Base-by-base conservation (phyloP, 2,888 invertebrate genomes). In the Arctia plantaginis region DNA sequence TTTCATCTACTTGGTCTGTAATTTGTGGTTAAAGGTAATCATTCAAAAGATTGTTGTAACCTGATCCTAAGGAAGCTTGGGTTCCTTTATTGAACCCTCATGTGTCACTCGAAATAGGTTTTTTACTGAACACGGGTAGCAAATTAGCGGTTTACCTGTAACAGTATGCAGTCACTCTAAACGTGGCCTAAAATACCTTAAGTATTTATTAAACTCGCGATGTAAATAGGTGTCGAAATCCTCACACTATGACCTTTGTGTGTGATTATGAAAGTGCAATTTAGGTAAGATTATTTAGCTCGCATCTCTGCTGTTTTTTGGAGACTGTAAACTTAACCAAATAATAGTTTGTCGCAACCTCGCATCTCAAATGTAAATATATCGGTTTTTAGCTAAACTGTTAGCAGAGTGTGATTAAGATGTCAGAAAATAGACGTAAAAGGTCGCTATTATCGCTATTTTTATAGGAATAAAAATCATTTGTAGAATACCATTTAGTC, bases 21-120 rank as follows among this genome's bases (percentile, higher is more conserved):
- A 66, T 69, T 75, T 81, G 82, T 64, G 79, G 82, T 79, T 77
- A 66, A 27, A 68, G 33, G 69, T 74, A 75, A 83, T 79, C 71
- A 69, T 67, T 67, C 76, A 76, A 51, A 79, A 83, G 71, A 44
- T n/a, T 55, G 44, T 70, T 41, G 59, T 65, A 67, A 66, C 27
- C n/a, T 55, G 44, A 69, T 55, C 41, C 66, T 30, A 23, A 30
- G 30, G 27, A 62, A n/a, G n/a, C 55, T 55, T 69, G 18, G 35
- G 23, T 23, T 13, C 10, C 3, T 1, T n/a, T 44, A 30, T 67
- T 67, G 33, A 47, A 7, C 13, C 67, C n/a, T n/a, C n/a, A n/a
- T n/a, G n/a, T n/a, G 30, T 62, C 62, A 62, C 6, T 62, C 13
- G 30, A 4, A 62, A 62, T 62, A 62, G 62, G 30, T 30, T 62